These are phyloP conservation scores for Epinotia ramella DNA, from an alignment of 2,888 invertebrate species.

Conservation along the genomic window DNA sequence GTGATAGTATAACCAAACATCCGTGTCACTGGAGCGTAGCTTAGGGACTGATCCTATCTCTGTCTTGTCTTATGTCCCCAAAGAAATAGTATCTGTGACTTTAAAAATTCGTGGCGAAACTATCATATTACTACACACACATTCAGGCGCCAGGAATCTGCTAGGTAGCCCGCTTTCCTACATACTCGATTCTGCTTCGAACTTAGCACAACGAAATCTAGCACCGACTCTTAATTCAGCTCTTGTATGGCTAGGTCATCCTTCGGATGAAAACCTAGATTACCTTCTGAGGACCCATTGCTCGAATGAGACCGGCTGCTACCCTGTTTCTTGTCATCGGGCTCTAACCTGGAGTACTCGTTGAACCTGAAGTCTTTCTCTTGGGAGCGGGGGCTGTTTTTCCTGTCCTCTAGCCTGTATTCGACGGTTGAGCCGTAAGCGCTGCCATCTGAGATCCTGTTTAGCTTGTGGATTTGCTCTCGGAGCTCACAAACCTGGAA, in stretches of 20 bases:
- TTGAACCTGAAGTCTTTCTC: conserved; percentile 58
- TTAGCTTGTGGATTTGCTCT: conserved; percentile 79
- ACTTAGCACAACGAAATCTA: too few species aligned
- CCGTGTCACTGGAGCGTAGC: too few species aligned
- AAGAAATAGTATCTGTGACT: too few species aligned
- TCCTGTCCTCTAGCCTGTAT: conserved; percentile 67
- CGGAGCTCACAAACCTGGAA: conserved; percentile 71
- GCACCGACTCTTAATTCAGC: conserved; percentile 56
- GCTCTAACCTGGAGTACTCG: conserved; percentile 40
- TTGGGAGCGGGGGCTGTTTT: conserved; percentile 77
- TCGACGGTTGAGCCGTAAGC: conserved; percentile 63
- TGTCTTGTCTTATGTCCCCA: too few species aligned
- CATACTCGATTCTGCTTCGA: too few species aligned
- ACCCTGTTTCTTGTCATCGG: conserved; percentile 36
- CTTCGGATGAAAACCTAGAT: conserved; percentile 51
- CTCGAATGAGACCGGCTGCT: conserved; percentile 52
- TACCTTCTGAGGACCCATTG: conserved; percentile 77
- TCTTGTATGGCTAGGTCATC: conserved; percentile 79
- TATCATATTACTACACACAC: too few species aligned
- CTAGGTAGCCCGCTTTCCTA: too few species aligned
- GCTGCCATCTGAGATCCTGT: conserved; percentile 78
- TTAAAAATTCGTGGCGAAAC: too few species aligned
- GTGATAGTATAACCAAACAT: too few species aligned
- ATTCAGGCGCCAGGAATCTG: too few species aligned
- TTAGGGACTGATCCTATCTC: too few species aligned